Conservation (phyloP, 64 coral and sea anemone species). For the Actinia tenebrosa region DNA sequence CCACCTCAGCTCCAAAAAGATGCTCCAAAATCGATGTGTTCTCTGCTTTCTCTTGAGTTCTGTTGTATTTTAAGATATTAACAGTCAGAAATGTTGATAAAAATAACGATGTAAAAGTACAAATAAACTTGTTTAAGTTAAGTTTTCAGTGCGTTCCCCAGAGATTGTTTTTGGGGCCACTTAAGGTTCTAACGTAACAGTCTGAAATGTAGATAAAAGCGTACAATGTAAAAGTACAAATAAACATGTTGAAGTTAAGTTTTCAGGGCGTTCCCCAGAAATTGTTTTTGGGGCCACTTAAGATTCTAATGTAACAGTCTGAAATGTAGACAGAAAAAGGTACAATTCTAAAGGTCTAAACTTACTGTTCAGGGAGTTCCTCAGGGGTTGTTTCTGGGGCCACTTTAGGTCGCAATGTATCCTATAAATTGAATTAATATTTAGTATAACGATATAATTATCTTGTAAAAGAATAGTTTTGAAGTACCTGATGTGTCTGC, state of each 20-base stretch:
- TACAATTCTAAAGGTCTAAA: neutral
- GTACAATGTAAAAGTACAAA: no score
- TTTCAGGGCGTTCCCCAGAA: no score
- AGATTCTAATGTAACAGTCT: no score
- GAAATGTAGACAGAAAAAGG: no score
- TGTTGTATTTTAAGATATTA: neutral
- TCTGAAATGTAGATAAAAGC: no score
- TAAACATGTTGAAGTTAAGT: no score
- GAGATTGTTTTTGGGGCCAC: neutral
- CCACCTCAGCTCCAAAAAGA: slow-evolving; percentile 83
- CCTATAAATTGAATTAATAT: neutral
- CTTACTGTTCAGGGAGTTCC: slow-evolving; percentile 14
- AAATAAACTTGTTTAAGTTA: neutral
- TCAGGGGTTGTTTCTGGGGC: neutral
- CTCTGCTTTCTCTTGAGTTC: neutral
- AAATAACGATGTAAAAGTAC: neutral
- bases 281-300: no score
- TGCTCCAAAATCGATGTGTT: slow-evolving; percentile 66
- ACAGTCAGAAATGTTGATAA: neutral
- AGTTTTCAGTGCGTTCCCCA: slow-evolving; percentile 1
- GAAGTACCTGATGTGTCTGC: slow-evolving; percentile 78
- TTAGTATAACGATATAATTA: neutral
- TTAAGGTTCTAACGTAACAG: neutral
- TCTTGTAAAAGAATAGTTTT: neutral
- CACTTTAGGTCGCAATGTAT: slow-evolving; percentile 48